Conservation (phyloP, 2,113 vertebrate species). For the Sphyrna mokarran region DNA sequence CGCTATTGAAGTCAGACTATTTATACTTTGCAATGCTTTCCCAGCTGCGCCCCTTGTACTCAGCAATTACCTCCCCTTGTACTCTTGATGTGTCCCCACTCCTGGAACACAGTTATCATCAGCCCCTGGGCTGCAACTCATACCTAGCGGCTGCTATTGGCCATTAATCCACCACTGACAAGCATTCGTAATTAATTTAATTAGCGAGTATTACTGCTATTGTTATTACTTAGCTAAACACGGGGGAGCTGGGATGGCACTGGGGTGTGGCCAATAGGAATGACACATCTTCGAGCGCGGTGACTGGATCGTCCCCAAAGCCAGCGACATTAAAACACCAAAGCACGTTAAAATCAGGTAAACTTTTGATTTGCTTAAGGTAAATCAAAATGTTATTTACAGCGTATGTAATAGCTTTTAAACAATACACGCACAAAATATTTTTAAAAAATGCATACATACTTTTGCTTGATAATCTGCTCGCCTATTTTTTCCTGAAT, state of each 20-base stretch:
- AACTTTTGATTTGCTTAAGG: constrained; percentile 32
- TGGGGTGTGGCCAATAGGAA: constrained; percentile 71
- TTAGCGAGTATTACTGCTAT: constrained; percentile 72
- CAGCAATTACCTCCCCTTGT: constrained; percentile 85
- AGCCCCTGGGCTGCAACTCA: constrained; percentile 50
- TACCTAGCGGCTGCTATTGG: constrained; percentile 61
- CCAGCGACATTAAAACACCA: constrained; percentile 25
- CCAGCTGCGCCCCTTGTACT: constrained; percentile 67
- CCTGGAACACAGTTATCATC: constrained; percentile 50
- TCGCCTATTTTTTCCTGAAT: background rate
- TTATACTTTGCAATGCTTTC: constrained; percentile 93
- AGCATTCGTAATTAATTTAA: constrained; percentile 90
- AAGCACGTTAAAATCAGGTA: constrained; percentile 33
- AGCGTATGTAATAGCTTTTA: background rate
- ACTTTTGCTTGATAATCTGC: background rate
- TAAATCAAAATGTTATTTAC: constrained; percentile 16
- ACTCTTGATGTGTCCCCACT: constrained; percentile 67
- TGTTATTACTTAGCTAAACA: constrained; percentile 77
- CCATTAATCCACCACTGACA: constrained; percentile 81
- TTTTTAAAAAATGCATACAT: background rate
- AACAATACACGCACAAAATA: background rate
- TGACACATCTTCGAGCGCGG: constrained; percentile 45
- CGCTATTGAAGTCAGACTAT: constrained; percentile 90
- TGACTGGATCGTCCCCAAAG: constrained; percentile 31
- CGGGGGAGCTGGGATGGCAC: constrained; percentile 61